These are phyloP conservation scores for Apomyelois bistriatella DNA, from an alignment of 2,888 invertebrate species.

Conservation along the genomic window DNA sequence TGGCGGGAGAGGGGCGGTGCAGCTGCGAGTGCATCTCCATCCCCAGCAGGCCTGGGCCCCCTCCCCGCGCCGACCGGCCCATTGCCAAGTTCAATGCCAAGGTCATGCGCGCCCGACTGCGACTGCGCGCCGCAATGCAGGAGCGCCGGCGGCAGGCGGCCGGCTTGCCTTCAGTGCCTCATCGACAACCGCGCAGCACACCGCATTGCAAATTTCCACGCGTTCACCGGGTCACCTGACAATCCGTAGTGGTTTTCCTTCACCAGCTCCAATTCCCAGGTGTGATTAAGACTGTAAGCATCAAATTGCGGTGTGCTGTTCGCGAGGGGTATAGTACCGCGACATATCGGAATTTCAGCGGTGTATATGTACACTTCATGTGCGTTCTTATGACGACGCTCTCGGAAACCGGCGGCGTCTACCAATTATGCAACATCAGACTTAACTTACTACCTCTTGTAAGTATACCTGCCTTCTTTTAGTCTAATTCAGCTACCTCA, in stretches of 20 bases:
- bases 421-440: constrained; percentile 62
- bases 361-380: constrained; percentile 37
- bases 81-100: constrained; percentile 91
- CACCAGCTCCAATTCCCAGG: background rate
- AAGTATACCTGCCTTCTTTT: constrained; percentile 37
- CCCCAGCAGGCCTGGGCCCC: constrained; percentile 35
- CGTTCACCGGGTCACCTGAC: constrained; percentile 45
- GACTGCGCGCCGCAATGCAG: constrained; percentile 85
- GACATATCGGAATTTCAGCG: constrained; percentile 38
- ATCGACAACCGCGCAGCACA: constrained; percentile 59
- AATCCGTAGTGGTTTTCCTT: constrained; percentile 20
- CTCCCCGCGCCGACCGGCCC: constrained; percentile 61
- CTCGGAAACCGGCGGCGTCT: constrained; percentile 40
- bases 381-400: constrained; percentile 39
- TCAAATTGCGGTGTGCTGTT: constrained; percentile 29
- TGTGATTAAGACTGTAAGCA: background rate
- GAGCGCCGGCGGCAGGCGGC: constrained; percentile 69
- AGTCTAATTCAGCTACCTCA: background rate
- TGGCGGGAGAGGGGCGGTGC: constrained; percentile 65
- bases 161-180: constrained; percentile 67
- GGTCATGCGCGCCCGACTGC: constrained; percentile 84
- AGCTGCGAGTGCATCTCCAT: constrained; percentile 70
- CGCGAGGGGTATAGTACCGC: constrained; percentile 28
- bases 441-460: constrained; percentile 43
- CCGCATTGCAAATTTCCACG: constrained; percentile 49